Evolutionary conservation across 2,113 vertebrate genomes (phyloP).

Genomic region (Ptilorrhoa leucosticta): DNA sequence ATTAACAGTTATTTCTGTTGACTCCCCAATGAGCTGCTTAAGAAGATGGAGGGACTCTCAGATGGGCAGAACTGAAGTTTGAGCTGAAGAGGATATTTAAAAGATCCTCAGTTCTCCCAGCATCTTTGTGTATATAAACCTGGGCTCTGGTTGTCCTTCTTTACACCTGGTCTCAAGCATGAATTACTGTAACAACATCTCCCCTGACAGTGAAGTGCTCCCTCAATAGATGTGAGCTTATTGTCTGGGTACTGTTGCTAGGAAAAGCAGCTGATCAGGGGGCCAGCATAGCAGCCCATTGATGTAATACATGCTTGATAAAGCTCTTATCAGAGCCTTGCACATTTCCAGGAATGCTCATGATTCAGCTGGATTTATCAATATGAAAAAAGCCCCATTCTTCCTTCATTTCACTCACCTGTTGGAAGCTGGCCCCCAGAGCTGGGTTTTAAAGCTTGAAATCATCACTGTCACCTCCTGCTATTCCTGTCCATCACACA

Average conservation of each 20-base stretch:
- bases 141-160: not conserved
- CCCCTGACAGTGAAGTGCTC: not conserved
- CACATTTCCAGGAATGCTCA: not conserved
- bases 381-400: not conserved
- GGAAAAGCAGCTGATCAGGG: constrained; percentile 5
- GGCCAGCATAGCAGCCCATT: not conserved
- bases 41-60: not conserved
- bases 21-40: not conserved
- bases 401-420: not conserved
- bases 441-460: not conserved
- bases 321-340: constrained; percentile 14
- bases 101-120: not conserved
- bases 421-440: not conserved
- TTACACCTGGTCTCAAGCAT: not conserved
- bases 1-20: not conserved
- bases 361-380: not conserved
- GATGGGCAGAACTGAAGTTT: not conserved
- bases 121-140: not conserved
- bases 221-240: not conserved
- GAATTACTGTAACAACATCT: not conserved
- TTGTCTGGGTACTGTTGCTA: not conserved
- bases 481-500: not conserved
- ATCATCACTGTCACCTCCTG: not conserved
- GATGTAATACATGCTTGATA: not conserved
- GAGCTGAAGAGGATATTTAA: not conserved